phyloP scores from a whole-genome alignment of 2,113 vertebrate genomes.

The Ammodytes dubius region DNA sequence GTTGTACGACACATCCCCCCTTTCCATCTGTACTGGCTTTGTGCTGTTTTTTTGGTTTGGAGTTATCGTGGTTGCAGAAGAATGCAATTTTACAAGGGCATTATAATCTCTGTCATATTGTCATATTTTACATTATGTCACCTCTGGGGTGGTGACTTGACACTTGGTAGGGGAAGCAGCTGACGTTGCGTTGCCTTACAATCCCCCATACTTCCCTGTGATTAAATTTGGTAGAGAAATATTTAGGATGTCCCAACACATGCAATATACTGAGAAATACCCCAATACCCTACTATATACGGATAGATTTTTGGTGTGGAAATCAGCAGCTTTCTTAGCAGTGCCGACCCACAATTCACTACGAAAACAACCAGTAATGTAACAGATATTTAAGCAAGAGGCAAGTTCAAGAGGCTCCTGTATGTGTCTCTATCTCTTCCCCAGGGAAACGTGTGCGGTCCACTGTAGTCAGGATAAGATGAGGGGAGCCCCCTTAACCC shows the following conservation, averaged over 20 bases:
- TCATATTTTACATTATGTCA: conserved; percentile 35
- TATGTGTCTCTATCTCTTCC: conserved; percentile 65
- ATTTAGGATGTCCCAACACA: too few relatives aligned
- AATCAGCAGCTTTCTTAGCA: too few relatives aligned
- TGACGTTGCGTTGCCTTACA: too few relatives aligned
- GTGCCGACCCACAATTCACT: too few relatives aligned
- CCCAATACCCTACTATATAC: too few relatives aligned
- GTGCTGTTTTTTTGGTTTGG: conserved; percentile 15
- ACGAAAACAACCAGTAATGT: too few relatives aligned
- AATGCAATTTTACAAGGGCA: neutral
- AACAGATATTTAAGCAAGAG: too few relatives aligned
- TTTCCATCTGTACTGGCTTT: conserved; percentile 14
- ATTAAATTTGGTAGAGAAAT: too few relatives aligned
- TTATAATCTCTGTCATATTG: conserved; percentile 3
- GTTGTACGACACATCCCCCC: conserved; percentile 8
- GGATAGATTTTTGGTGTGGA: too few relatives aligned
- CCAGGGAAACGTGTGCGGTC: conserved; percentile 73
- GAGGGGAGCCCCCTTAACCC: conserved; percentile 73
- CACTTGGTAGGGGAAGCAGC: conserved; percentile 53
- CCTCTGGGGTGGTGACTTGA: conserved; percentile 50
- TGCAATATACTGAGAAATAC: too few relatives aligned
- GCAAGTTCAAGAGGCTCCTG: conserved; percentile 42
- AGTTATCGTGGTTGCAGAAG: neutral
- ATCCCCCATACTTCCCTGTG: too few relatives aligned
- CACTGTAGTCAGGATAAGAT: conserved; percentile 71